A percentile compares a stretch with the other conserved stretches of the same genome.
Evolutionary conservation across 2,888 invertebrate species (phyloP).

Genomic region (Lycocerus yunnanus): DNA sequence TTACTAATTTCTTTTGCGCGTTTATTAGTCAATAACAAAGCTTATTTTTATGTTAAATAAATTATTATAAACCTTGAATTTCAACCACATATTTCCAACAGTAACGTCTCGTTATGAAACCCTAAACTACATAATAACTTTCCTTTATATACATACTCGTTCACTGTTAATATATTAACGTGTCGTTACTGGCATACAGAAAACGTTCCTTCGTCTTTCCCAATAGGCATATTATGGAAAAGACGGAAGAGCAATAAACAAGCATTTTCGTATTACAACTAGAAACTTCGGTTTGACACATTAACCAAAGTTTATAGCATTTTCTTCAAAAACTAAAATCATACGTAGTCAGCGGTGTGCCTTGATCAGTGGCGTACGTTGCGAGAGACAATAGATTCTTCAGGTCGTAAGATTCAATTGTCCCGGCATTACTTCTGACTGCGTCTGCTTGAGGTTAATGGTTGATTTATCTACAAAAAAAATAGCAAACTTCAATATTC

Average conservation of each 20-base stretch:
- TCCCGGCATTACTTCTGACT: constrained; percentile 37
- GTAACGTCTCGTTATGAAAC: constrained; percentile 6
- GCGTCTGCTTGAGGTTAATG: constrained; percentile 30
- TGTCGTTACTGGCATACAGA: constrained; percentile 25
- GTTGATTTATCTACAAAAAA: constrained; percentile 30
- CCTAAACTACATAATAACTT: constrained; percentile 37
- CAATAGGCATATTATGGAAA: not conserved
- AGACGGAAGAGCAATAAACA: constrained; percentile 26
- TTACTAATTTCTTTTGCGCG: constrained; percentile 20
- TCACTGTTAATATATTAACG: constrained; percentile 12
- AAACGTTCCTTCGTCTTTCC: not conserved
- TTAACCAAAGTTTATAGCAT: constrained; percentile 29
- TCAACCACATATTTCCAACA: constrained; percentile 4
- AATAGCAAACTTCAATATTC: not conserved
- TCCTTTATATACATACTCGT: constrained; percentile 48
- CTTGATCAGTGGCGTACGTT: constrained; percentile 43
- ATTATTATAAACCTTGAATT: constrained; percentile 14
- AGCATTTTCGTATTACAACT: constrained; percentile 10
- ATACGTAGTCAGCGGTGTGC: constrained; percentile 40
- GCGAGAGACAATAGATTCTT: constrained; percentile 44
- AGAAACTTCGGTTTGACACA: constrained; percentile 43
- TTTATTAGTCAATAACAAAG: constrained; percentile 19
- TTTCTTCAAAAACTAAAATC: constrained; percentile 31
- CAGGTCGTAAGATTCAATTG: constrained; percentile 48
- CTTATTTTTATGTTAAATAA: constrained; percentile 12